Conservation (phyloP, 2,113 vertebrate genomes). For the Rhegmatorhina hoffmannsi region DNA sequence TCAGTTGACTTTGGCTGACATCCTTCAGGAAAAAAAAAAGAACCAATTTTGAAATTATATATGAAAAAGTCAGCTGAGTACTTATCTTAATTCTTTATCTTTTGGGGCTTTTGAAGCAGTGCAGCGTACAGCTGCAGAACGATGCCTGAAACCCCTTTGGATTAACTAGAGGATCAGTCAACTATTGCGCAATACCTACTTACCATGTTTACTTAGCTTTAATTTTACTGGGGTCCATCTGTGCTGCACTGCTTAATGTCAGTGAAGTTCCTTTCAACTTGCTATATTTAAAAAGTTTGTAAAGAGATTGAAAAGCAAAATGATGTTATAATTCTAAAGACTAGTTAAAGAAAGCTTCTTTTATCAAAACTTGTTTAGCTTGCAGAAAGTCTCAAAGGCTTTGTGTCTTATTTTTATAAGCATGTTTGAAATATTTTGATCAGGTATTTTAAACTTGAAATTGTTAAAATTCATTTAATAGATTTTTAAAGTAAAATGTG, state of each 20-base stretch:
- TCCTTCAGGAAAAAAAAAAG: slow-evolving; percentile 39
- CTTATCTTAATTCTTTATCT: slow-evolving; percentile 56
- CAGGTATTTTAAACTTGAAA: slow-evolving; percentile 80
- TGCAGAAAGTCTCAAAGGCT: slow-evolving; percentile 62
- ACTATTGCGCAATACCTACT: slow-evolving; percentile 55
- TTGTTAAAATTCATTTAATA: slow-evolving; percentile 76
- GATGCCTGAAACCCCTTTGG: slow-evolving; percentile 60
- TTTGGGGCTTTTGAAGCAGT: slow-evolving; percentile 40
- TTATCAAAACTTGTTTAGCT: slow-evolving; percentile 62
- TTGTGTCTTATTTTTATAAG: slow-evolving; percentile 82
- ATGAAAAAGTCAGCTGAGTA: slow-evolving; percentile 24
- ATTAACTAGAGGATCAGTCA: slow-evolving; percentile 60
- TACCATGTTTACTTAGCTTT: slow-evolving; percentile 72
- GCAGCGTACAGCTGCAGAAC: slow-evolving; percentile 39
- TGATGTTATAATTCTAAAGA: slow-evolving; percentile 58
- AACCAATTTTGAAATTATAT: slow-evolving; percentile 27
- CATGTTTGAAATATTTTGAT: slow-evolving; percentile 79
- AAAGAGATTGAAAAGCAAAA: slow-evolving; percentile 67
- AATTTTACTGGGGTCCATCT: slow-evolving; percentile 65
- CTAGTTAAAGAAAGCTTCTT: slow-evolving; percentile 62
- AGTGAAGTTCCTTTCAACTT: slow-evolving; percentile 58
- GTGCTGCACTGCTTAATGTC: slow-evolving; percentile 58
- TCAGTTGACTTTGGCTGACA: slow-evolving; percentile 52
- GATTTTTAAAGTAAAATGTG: slow-evolving; percentile 79
- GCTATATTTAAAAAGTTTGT: slow-evolving; percentile 68